Percentiles rank a stretch among this genome's conserved stretches.
phyloP scores from a whole-genome alignment of 2,797 vertebrate species.

The Galago senegalensis region DNA sequence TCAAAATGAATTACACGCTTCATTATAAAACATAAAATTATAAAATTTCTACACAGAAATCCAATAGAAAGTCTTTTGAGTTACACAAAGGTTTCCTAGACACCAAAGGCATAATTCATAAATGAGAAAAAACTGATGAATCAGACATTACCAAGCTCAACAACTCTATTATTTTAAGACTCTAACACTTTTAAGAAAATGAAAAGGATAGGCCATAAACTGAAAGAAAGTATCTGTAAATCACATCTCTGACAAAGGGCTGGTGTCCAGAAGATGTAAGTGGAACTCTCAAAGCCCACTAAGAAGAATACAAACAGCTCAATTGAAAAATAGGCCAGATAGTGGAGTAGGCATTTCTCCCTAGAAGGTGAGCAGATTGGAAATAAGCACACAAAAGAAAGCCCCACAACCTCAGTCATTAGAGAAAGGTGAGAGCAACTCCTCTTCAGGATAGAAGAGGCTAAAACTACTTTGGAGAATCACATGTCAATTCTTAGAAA shows the following conservation, averaged over 20 bases:
- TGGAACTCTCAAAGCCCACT: not conserved
- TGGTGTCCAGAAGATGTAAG: not conserved
- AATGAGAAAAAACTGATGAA: not conserved
- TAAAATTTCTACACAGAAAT: not conserved
- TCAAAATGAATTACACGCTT: not conserved
- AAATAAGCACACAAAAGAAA: not conserved
- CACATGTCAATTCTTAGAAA: not conserved
- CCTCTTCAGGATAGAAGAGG: not conserved
- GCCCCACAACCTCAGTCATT: not conserved
- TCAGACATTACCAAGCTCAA: not conserved
- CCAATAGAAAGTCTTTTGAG: not conserved
- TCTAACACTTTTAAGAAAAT: not conserved
- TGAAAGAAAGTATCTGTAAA: not conserved
- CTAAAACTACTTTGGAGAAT: not conserved
- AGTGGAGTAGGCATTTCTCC: not conserved
- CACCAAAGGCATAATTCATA: not conserved
- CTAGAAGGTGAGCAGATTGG: not conserved
- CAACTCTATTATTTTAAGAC: not conserved
- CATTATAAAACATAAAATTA: not conserved
- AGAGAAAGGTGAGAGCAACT: not conserved
- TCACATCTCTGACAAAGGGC: not conserved
- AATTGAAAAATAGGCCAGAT: not conserved
- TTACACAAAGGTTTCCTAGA: not conserved
- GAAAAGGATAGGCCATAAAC: not conserved
- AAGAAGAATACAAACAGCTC: not conserved